Evolutionary conservation across 1,140 invertebrate genomes (phyloP), one percentile per base, ranked within the genome.

Genomic region (Neodiprion fabricii): DNA sequence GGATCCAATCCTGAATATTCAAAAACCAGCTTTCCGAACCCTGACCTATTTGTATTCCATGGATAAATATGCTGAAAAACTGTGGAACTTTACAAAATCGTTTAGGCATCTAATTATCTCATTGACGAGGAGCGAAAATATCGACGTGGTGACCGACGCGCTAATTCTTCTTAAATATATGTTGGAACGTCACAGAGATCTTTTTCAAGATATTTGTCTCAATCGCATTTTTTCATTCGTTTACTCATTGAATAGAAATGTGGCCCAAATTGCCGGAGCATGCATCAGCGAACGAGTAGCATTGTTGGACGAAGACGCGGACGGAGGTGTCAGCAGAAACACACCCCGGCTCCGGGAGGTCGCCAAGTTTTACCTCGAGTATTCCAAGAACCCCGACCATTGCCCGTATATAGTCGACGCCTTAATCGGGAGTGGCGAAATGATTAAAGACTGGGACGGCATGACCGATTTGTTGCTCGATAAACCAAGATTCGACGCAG

Each of bases 401-500:
- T 97, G 97, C 69, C 97, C 98, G 0, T 99, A 99, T 90, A 89
- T 99, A 23, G 98, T 99, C 0, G 99, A 99, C 89, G 98, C 97
- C 49, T 90, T 99, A n/a, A 99, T 99, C 80, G 99, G 99, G 82
- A 98, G 96, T 48, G 99, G 99, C 89, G 93, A 95, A 17, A 99
- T 99, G 97, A 97, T 99, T 92, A 99, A 98, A 87, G 99, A 99
- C 88, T 99, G 98, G 98, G 97, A 99, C 85, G 99, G 97, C 84
- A 99, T 99, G 98, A 99, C 97, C 0, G 98, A 99, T 89, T 89
- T 99, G 73, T 85, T 99, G 71, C 86, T 99, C 9, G 97, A 99
- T 87, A 98, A 99, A 83, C 94, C 97, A 8, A 96, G 96, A 7
- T 92, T 93, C 12, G 93, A 93, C 72, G 97, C 99, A 88, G 97